phyloP scores from a whole-genome alignment of 2,113 vertebrate species.

The Pithys albifrons region DNA sequence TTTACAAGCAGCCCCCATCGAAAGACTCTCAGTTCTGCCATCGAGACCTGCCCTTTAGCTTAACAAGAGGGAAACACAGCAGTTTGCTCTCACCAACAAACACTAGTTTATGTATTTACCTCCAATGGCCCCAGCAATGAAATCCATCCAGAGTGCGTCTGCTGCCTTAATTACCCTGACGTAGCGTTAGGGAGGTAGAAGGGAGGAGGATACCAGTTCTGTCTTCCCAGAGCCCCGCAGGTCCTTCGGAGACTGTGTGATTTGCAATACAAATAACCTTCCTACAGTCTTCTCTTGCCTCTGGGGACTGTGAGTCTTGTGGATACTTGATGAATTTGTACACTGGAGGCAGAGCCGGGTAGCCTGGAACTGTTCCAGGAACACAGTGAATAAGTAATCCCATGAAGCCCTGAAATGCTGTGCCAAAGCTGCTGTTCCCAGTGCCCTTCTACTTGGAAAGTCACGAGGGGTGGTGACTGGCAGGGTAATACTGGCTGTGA shows the following conservation, averaged over 20 bases:
- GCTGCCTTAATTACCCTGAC: not conserved
- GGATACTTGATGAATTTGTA: not conserved
- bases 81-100: not conserved
- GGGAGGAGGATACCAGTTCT: not conserved
- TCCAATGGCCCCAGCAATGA: constrained; percentile 93
- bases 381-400: constrained; percentile 56
- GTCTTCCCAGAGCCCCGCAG: not conserved
- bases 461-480: not conserved
- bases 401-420: not conserved
- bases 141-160: constrained; percentile 78
- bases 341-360: not conserved
- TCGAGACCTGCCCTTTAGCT: not conserved
- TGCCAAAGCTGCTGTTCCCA: not conserved
- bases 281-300: not conserved
- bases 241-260: not conserved
- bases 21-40: not conserved
- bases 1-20: not conserved
- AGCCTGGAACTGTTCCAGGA: not conserved
- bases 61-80: not conserved
- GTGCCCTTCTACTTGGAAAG: constrained; percentile 2
- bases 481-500: not conserved
- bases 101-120: constrained; percentile 74
- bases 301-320: not conserved
- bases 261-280: not conserved
- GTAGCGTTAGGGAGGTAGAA: not conserved